Percentiles rank a stretch among this genome's conserved stretches.
Evolutionary conservation across 2,113 vertebrate genomes (phyloP).

Genomic region (Merops nubicus): DNA sequence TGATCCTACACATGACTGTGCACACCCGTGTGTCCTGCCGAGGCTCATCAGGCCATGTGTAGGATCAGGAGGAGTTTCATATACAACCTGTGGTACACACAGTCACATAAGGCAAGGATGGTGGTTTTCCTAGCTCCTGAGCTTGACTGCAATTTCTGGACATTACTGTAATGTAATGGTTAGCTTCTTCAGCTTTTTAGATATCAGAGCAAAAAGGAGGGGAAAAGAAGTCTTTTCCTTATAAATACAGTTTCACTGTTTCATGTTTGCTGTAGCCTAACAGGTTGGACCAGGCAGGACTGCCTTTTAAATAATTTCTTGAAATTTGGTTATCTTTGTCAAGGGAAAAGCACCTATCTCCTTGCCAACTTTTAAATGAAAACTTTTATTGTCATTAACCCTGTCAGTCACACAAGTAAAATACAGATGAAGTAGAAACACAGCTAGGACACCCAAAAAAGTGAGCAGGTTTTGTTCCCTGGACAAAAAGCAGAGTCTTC

Average conservation of each 20-base stretch:
- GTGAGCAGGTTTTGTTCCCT: not conserved
- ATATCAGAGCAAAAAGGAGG: not conserved
- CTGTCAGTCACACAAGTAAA: not conserved
- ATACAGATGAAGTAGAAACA: not conserved
- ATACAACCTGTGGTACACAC: not conserved
- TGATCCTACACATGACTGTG: not conserved
- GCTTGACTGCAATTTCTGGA: not conserved
- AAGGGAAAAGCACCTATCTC: not conserved
- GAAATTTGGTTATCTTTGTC: slow-evolving; percentile 16
- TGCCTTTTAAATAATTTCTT: not conserved
- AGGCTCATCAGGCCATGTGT: not conserved
- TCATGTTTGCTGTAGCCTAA: not conserved
- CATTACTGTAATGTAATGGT: not conserved
- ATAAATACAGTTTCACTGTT: not conserved
- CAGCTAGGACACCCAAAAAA: not conserved
- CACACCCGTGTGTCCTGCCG: not conserved
- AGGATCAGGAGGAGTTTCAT: not conserved
- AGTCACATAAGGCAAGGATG: not conserved
- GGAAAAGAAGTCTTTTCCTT: not conserved
- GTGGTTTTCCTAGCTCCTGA: not conserved
- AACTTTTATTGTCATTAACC: not conserved
- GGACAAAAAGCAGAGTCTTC: not conserved
- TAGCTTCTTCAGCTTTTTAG: not conserved
- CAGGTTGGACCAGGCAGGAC: not conserved
- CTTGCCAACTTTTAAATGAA: not conserved